Evolutionary conservation across 2,888 invertebrate genomes (phyloP), one percentile per base, ranked within the genome.

Genomic region (Papilio protenor): DNA sequence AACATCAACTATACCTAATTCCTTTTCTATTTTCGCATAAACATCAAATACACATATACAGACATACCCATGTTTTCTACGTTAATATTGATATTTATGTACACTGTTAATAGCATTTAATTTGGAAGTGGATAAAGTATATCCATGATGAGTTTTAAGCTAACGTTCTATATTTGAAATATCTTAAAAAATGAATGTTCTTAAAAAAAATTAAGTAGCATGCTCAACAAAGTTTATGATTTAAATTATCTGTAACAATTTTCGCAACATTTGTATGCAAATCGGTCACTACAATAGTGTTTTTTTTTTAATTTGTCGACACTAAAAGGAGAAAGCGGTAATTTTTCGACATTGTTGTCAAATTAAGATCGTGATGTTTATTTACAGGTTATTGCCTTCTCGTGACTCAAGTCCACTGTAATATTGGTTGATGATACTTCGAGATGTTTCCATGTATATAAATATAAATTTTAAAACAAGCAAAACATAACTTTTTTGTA

Each of bases 321-420:
- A 16, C 45, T 75, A 23, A 45, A 57, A 47, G 52, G 71, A 61
- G 77, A 77, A 75, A 77, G 77, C 61, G 74, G 61, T 64, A 76
- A 40, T 59, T 16, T 52, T 55, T 55, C 33, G 69, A 75, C 74
- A 74, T 52, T 75, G 70, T 77, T 71, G 77, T 71, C 16, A 61
- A 75, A 59, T 75, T 61, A 69, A 49, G 61, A 52, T 77, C 74
- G 77, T 77, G 77, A 77, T 33, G 52, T 45, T 71, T 49, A 61
- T 61, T 77, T 70, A 45, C 70, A 71, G 59, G 75, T 77, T 71
- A 77, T 49, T 70, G 49, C 61, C 10, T 52, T 27, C 49, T 77
- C 77, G 77, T 77, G 77, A 59, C 70, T 66, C 18, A 11, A 57
- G 57, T 16, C 33, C 66, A 40, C 40, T 64, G 18, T 64, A 40